phyloP scores from a whole-genome alignment of 2,888 invertebrate species.

The Eretmocerus hayati region DNA sequence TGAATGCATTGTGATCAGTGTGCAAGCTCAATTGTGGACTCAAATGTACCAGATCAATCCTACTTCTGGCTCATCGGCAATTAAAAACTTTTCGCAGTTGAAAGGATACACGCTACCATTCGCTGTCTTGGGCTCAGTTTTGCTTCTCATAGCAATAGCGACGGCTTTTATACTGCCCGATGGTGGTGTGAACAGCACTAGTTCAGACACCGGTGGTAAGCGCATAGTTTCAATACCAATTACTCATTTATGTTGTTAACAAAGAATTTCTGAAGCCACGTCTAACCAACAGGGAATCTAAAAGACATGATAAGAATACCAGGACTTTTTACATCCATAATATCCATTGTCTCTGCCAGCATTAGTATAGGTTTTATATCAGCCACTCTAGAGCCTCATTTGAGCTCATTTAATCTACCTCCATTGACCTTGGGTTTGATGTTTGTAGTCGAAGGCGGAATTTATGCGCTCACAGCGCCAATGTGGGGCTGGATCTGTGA shows the following conservation, averaged over 20 bases:
- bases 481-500: conserved; percentile 56
- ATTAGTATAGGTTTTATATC: conserved; percentile 80
- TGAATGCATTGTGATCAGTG: no score
- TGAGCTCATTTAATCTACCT: conserved; percentile 63
- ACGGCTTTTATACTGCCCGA: background rate
- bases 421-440: conserved; percentile 70
- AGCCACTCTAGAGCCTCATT: conserved; percentile 81
- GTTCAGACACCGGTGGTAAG: background rate
- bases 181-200: background rate
- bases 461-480: conserved; percentile 72
- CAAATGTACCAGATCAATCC: no score
- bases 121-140: background rate
- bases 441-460: conserved; percentile 77
- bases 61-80: no score
- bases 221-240: background rate
- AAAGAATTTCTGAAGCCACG: no score
- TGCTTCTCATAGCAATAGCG: background rate
- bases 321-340: background rate
- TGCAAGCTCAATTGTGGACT: no score
- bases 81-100: background rate
- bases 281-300: background rate
- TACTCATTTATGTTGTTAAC: background rate
- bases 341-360: background rate
- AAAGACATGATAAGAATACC: background rate
- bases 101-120: background rate